Evolutionary conservation across 2,888 invertebrate genomes (phyloP).

Genomic region (Oligia latruncula): DNA sequence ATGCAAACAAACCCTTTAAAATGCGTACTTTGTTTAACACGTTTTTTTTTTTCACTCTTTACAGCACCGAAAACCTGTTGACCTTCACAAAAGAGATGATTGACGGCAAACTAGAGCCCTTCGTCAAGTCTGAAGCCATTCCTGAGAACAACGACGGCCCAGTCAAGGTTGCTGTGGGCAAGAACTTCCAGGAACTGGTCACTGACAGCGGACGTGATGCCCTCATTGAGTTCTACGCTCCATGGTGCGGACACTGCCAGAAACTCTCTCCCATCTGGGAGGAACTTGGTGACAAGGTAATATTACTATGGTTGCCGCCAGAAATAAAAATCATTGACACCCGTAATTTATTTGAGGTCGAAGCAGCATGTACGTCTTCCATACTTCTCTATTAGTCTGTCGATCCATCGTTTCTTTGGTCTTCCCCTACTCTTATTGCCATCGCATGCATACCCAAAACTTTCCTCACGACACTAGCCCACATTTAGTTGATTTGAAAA

Average conservation of each 20-base stretch:
- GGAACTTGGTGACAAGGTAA: slow-evolving; percentile 96
- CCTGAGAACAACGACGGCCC: slow-evolving; percentile 96
- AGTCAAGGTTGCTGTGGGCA: slow-evolving; percentile 97
- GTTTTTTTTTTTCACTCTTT: slow-evolving; percentile 49
- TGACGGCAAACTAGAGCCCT: slow-evolving; percentile 96
- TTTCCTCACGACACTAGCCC: background rate
- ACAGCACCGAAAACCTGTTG: slow-evolving; percentile 95
- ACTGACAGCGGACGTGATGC: slow-evolving; percentile 97
- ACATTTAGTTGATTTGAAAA: background rate
- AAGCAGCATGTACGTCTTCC: background rate
- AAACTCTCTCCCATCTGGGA: slow-evolving; percentile 98
- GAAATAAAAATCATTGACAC: too few relatives aligned
- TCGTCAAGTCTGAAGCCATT: slow-evolving; percentile 98
- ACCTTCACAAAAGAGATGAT: slow-evolving; percentile 95
- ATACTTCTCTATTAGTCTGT: background rate
- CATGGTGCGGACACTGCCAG: slow-evolving; percentile 99
- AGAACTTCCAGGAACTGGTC: slow-evolving; percentile 98
- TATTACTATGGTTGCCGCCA: background rate
- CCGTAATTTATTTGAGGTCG: too few relatives aligned
- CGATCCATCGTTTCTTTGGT: too few relatives aligned
- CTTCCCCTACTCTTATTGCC: background rate
- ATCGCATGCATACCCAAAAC: background rate
- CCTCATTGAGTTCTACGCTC: slow-evolving; percentile 99
- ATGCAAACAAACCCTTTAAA: background rate
- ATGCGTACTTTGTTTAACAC: background rate